Evolutionary conservation across 2,888 invertebrate genomes (phyloP).

Genomic region (Drosophila sordidapex): DNA sequence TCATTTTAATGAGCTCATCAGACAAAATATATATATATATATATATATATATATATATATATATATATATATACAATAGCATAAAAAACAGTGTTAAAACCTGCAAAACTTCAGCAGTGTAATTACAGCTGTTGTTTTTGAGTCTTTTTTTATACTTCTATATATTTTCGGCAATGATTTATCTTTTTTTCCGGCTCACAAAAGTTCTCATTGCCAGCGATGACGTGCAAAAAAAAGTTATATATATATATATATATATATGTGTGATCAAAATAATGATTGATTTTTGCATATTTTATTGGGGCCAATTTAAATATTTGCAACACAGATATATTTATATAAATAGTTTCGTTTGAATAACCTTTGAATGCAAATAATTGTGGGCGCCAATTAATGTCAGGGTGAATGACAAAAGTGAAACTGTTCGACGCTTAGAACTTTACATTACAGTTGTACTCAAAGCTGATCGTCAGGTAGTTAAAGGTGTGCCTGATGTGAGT

Average conservation of each 20-base stretch:
- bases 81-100: constrained; percentile 6
- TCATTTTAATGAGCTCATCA: constrained; percentile 71
- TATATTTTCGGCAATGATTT: constrained; percentile 34
- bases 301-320: constrained; percentile 32
- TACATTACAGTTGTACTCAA: neutral
- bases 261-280: constrained; percentile 30
- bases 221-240: constrained; percentile 44
- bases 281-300: constrained; percentile 29
- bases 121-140: constrained; percentile 5
- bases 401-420: constrained; percentile 49
- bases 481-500: constrained; percentile 14
- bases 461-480: constrained; percentile 14
- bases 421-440: constrained; percentile 21
- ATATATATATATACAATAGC: neutral
- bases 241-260: neutral
- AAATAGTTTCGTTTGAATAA: constrained; percentile 3
- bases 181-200: constrained; percentile 28
- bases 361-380: constrained; percentile 36
- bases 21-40: neutral
- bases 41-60: too few relatives aligned
- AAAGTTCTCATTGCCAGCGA: constrained; percentile 44
- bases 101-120: constrained; percentile 8
- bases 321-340: neutral
- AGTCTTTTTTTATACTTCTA: neutral
- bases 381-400: constrained; percentile 53